phyloP scores from a whole-genome alignment of 2,888 invertebrate species.

The Acronicta alni region DNA sequence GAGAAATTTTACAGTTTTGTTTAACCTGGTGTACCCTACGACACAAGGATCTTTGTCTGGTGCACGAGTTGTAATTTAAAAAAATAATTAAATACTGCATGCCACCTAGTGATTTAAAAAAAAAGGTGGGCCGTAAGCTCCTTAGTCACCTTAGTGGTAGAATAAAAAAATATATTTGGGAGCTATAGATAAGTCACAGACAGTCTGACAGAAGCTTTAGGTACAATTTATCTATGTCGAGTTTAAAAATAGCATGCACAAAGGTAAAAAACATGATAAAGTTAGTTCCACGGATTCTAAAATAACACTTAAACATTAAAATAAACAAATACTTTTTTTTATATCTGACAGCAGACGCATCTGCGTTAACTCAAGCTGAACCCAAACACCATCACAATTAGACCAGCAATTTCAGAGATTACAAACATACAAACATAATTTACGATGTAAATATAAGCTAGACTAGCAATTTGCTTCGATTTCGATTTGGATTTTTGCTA shows the following conservation, averaged over 20 bases:
- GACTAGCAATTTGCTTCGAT: neutral
- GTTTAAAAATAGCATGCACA: neutral
- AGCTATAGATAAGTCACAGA: too few relatives aligned
- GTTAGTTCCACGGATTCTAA: neutral
- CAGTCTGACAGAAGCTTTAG: too few relatives aligned
- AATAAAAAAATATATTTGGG: too few relatives aligned
- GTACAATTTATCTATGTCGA: neutral
- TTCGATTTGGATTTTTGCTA: neutral
- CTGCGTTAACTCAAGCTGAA: slow-evolving; percentile 17
- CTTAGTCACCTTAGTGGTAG: too few relatives aligned
- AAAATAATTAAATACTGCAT: too few relatives aligned
- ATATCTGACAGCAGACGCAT: slow-evolving; percentile 6
- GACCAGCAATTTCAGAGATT: slow-evolving; percentile 2
- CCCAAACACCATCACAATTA: slow-evolving; percentile 15
- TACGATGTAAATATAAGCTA: neutral
- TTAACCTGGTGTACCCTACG: too few relatives aligned
- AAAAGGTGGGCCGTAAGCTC: too few relatives aligned
- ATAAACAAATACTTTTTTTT: slow-evolving; percentile 7
- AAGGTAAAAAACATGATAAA: neutral
- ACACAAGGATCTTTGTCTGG: too few relatives aligned
- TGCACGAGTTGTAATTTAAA: too few relatives aligned
- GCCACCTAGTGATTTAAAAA: too few relatives aligned
- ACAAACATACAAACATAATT: neutral
- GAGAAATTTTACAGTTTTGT: too few relatives aligned
- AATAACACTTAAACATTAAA: slow-evolving; percentile 13